Conservation (phyloP, 2,888 invertebrate genomes). For the Mycogona germanica region DNA sequence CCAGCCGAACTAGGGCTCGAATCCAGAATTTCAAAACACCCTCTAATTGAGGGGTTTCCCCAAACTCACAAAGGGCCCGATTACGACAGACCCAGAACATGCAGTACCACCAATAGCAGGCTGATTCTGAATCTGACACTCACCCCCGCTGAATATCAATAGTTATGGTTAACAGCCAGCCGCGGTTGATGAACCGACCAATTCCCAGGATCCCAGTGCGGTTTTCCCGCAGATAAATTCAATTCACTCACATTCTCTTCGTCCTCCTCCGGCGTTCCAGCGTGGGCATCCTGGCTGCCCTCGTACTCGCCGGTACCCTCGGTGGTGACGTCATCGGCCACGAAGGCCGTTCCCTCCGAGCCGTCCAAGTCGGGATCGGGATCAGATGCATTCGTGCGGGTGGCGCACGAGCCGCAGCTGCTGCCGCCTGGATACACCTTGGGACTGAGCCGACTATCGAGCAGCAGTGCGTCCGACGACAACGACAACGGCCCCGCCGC, state of each 20-base stretch:
- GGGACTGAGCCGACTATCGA: constrained; percentile 51
- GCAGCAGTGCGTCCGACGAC: constrained; percentile 27
- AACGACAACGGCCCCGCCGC: not conserved
- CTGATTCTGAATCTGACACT: no score
- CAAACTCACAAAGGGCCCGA: no score
- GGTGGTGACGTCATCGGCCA: constrained; percentile 3
- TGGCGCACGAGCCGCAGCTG: constrained; percentile 22
- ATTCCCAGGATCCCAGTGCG: no score
- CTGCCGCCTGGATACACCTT: constrained; percentile 47
- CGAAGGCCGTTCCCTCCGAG: constrained; percentile 5
- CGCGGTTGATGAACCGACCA: no score
- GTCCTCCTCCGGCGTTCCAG: constrained; percentile 22
- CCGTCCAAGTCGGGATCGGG: constrained; percentile 1
- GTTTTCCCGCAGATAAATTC: no score
- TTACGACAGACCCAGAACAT: no score
- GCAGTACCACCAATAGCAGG: no score
- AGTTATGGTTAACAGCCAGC: no score
- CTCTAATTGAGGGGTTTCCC: no score
- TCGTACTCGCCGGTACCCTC: constrained; percentile 20
- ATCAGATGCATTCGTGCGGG: not conserved
- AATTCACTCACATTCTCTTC: constrained; percentile 16
- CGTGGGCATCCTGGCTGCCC: constrained; percentile 24
- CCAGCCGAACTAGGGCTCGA: no score
- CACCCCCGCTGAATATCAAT: no score
- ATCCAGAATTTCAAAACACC: no score